Percentiles rank a stretch among this genome's conserved stretches.
These are phyloP conservation scores for Parauchenoglanis punctatus DNA, from an alignment of 2,797 vertebrate species.

Conservation along the genomic window DNA sequence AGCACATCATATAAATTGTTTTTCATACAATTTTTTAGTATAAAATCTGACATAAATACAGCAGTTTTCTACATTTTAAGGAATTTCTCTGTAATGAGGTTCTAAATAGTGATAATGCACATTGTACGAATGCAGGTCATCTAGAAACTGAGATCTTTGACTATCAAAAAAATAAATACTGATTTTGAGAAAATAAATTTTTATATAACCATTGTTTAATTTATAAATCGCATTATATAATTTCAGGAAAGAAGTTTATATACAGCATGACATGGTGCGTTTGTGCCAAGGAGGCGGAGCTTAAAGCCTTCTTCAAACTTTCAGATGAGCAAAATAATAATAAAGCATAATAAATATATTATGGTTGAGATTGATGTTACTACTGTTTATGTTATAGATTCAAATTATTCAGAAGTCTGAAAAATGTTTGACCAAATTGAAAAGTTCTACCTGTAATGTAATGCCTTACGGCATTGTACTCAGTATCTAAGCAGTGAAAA, in stretches of 20 bases:
- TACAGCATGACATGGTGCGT: background rate
- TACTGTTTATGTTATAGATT: too few relatives aligned
- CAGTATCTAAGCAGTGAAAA: background rate
- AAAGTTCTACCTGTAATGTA: background rate
- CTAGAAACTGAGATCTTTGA: background rate
- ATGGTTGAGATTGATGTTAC: background rate
- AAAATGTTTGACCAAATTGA: background rate
- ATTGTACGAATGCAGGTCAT: background rate
- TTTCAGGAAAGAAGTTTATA: background rate
- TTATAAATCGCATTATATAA: background rate
- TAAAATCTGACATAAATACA: background rate
- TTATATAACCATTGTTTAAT: background rate
- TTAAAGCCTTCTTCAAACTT: background rate
- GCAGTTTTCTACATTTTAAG: background rate
- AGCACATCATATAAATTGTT: background rate
- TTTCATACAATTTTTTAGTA: background rate
- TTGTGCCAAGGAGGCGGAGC: background rate
- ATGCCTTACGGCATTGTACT: background rate
- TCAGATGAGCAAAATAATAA: background rate
- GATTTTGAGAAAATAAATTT: background rate
- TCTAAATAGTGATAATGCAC: background rate
- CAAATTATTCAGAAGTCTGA: background rate
- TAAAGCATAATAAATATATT: background rate
- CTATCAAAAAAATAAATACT: background rate
- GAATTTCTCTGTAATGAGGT: background rate